A percentile compares a stretch with the other conserved stretches of the same genome.
Conservation (phyloP, 1,140 invertebrate genomes). For the Berghia stephanieae region DNA sequence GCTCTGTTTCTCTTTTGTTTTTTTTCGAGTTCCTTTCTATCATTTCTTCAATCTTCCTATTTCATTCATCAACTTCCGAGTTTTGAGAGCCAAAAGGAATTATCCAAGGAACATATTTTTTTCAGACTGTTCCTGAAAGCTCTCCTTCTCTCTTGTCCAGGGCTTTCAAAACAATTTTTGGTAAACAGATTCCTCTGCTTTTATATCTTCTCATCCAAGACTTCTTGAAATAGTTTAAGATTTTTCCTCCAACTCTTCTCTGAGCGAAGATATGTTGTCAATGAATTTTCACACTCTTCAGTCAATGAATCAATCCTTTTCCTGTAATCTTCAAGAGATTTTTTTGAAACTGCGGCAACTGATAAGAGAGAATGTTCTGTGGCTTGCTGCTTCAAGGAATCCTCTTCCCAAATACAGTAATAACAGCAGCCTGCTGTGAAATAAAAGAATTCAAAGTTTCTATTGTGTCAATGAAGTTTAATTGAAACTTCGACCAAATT, state of each 20-base stretch:
- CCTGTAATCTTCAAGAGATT: conserved; percentile 1
- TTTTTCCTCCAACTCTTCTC: conserved; percentile 19
- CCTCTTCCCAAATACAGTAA: conserved; percentile 25
- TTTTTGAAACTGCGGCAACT: conserved; percentile 11
- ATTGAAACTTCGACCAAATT: conserved; percentile 18
- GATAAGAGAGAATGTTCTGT: conserved; percentile 27
- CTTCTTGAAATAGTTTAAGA: conserved; percentile 16
- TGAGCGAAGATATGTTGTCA: neutral
- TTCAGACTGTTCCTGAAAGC: neutral
- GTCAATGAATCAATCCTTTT: conserved; percentile 1
- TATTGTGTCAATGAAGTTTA: conserved; percentile 29
- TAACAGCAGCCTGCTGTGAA: conserved; percentile 23
- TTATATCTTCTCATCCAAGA: conserved; percentile 21
- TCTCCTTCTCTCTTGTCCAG: conserved; percentile 10
- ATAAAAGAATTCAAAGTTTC: conserved; percentile 20
- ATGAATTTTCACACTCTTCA: conserved; percentile 10
- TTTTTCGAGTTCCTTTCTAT: too few relatives aligned
- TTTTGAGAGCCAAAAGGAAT: too few relatives aligned
- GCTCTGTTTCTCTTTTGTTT: too few relatives aligned
- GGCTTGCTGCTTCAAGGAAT: conserved; percentile 26
- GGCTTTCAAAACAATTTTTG: neutral
- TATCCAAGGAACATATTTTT: too few relatives aligned
- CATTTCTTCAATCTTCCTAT: too few relatives aligned
- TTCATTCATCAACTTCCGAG: neutral
- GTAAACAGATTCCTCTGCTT: conserved; percentile 10